Conservation (phyloP, 2,113 vertebrate species). For the Corythornis madagascariensis region DNA sequence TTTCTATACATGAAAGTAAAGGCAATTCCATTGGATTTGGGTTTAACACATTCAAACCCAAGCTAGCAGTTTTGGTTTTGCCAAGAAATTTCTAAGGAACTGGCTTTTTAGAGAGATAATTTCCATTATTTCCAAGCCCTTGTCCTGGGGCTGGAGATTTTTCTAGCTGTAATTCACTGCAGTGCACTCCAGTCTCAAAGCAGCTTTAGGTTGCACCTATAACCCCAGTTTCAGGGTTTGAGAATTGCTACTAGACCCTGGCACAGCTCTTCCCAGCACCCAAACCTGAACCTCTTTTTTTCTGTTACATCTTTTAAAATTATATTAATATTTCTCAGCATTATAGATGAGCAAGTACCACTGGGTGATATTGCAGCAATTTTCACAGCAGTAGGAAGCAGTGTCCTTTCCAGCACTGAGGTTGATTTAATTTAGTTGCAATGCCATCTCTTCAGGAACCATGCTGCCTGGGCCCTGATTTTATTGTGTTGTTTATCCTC, state of each 20-base stretch:
- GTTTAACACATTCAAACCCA: background rate
- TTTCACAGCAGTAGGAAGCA: rapidly evolving
- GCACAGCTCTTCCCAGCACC: background rate
- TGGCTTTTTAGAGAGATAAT: background rate
- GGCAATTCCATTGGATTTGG: background rate
- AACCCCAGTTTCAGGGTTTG: background rate
- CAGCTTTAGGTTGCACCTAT: background rate
- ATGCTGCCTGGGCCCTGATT: background rate
- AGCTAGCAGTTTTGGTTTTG: rapidly evolving
- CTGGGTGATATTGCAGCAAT: background rate
- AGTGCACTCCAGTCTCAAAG: background rate
- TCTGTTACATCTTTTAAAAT: background rate
- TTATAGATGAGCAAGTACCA: background rate
- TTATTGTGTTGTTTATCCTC: background rate
- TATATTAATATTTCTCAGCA: background rate
- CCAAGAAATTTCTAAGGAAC: background rate
- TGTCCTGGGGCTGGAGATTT: background rate
- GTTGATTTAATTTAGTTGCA: background rate
- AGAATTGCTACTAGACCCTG: background rate
- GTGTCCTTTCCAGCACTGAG: background rate
- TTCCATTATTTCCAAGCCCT: background rate
- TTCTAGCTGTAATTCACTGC: background rate
- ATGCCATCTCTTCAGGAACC: background rate
- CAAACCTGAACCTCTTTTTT: background rate
- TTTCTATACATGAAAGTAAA: background rate